Evolutionary conservation across 2,888 invertebrate species (phyloP).

Genomic region (Halictus quadricinctus): DNA sequence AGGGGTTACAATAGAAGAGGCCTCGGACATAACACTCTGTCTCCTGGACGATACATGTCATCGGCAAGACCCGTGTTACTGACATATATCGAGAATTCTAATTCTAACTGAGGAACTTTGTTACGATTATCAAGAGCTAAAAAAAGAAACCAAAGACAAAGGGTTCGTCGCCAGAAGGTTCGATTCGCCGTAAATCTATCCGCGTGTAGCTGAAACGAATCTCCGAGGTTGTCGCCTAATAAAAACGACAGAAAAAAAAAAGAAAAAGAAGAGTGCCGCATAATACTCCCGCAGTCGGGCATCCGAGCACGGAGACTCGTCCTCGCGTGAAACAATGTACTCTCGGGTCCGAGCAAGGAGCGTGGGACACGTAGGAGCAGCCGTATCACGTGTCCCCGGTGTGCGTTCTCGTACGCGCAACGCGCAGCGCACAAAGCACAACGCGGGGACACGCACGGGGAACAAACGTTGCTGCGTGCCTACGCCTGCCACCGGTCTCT

Average conservation of each 20-base stretch:
- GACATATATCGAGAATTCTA: too few species aligned
- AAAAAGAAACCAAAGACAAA: not conserved
- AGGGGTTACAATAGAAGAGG: too few species aligned
- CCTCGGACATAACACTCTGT: too few species aligned
- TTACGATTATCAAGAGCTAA: not conserved
- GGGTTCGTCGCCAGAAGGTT: not conserved
- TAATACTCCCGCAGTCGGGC: not conserved
- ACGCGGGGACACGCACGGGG: not conserved
- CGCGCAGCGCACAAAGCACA: conserved; percentile 24
- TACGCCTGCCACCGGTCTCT: conserved; percentile 10
- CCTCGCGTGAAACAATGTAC: conserved; percentile 47
- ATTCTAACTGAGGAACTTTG: not conserved
- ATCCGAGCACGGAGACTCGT: not conserved
- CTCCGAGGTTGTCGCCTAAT: not conserved
- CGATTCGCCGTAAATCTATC: conserved; percentile 1
- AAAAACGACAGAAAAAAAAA: not conserved
- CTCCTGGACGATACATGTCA: too few species aligned
- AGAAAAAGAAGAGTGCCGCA: not conserved
- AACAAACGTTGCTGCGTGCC: conserved; percentile 13
- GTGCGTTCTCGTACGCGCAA: conserved; percentile 28
- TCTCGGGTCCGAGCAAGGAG: conserved; percentile 31
- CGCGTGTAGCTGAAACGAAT: not conserved
- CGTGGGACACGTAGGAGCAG: conserved; percentile 45
- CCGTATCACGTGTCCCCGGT: conserved; percentile 53
- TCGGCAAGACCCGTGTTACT: too few species aligned